Percentiles rank a stretch among this genome's conserved stretches.
Conservation (phyloP, 2,113 vertebrate species). For the Halichoerus grypus region DNA sequence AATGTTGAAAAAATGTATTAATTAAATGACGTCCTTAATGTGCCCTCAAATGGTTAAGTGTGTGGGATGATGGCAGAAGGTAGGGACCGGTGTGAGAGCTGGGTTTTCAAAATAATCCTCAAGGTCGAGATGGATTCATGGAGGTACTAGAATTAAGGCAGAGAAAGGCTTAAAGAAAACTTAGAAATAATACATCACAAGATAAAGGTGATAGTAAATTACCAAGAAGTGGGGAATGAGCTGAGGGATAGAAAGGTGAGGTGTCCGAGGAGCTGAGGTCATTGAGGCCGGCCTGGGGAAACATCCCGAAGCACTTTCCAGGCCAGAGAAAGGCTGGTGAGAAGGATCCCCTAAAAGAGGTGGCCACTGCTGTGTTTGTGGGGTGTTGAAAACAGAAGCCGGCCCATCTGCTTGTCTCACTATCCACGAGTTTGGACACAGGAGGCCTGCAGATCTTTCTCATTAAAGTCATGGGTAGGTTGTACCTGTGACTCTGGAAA, state of each 20-base stretch:
- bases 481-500: background rate
- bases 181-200: background rate
- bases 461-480: background rate
- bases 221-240: background rate
- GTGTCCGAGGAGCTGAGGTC: background rate
- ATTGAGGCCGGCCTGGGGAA: background rate
- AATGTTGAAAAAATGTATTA: background rate
- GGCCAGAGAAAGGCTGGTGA: background rate
- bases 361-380: rapidly evolving
- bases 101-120: background rate
- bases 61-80: background rate
- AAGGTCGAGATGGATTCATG: background rate
- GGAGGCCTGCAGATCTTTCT: background rate
- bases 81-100: background rate
- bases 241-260: background rate
- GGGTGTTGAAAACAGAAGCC: background rate
- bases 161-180: background rate
- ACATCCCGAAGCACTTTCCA: background rate
- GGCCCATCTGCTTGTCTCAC: background rate
- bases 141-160: background rate
- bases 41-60: background rate
- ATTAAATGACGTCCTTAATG: background rate
- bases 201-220: background rate
- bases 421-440: background rate
- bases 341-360: background rate